These are phyloP conservation scores for Magallana ariakensis DNA, from an alignment of 1,140 invertebrate genomes.

Conservation along the genomic window DNA sequence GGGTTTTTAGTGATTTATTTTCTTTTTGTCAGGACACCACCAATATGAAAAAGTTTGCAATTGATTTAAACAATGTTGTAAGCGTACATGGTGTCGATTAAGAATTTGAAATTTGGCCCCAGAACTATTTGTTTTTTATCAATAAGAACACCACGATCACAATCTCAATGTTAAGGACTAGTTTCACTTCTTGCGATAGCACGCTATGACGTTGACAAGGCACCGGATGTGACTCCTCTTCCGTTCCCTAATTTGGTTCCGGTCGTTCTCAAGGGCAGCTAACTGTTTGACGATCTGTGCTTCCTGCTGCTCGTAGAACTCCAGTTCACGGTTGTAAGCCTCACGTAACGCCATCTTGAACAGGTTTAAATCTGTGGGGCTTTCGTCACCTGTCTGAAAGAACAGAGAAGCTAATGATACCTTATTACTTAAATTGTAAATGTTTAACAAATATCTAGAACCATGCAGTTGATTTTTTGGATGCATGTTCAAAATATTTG, in stretches of 20 bases:
- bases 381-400: neutral
- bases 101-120: too few relatives aligned
- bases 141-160: too few relatives aligned
- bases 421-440: too few relatives aligned
- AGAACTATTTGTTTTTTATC: too few relatives aligned
- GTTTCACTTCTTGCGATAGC: constrained; percentile 42
- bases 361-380: constrained; percentile 1
- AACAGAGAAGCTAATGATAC: neutral
- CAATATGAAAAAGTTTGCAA: too few relatives aligned
- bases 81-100: too few relatives aligned
- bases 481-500: too few relatives aligned
- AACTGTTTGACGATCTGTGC: constrained; percentile 47
- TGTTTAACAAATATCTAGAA: too few relatives aligned
- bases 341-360: constrained; percentile 27
- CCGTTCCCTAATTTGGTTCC: constrained; percentile 19
- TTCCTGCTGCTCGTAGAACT: constrained; percentile 45
- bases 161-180: neutral
- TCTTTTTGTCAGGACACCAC: too few relatives aligned
- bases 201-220: constrained; percentile 54
- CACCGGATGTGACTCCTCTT: constrained; percentile 53
- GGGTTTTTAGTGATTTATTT: too few relatives aligned
- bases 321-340: constrained; percentile 46
- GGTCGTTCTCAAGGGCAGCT: constrained; percentile 37
- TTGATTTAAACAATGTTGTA: too few relatives aligned
- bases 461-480: too few relatives aligned